These are phyloP conservation scores for Villa cingulata DNA, from an alignment of 2,888 invertebrate species.

Conservation along the genomic window DNA sequence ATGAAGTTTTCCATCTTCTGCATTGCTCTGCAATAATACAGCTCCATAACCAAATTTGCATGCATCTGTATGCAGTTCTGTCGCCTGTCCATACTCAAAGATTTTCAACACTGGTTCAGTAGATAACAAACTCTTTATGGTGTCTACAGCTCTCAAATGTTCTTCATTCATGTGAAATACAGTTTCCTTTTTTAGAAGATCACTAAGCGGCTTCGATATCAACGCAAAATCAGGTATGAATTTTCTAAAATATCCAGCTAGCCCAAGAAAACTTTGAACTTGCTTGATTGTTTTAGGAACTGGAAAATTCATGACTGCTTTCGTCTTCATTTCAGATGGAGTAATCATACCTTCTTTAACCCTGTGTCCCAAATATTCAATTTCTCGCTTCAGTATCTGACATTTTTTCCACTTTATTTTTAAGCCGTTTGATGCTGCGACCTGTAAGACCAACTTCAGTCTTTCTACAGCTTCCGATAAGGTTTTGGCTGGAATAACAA, in stretches of 20 bases:
- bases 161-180: constrained; percentile 20
- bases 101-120: constrained; percentile 19
- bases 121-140: constrained; percentile 2
- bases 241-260: neutral
- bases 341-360: neutral
- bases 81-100: constrained; percentile 15
- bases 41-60: constrained; percentile 18
- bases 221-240: neutral
- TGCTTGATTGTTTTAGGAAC: neutral
- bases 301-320: neutral
- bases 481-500: neutral
- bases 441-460: no score
- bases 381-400: neutral
- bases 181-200: no score
- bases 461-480: neutral
- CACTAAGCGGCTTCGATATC: no score
- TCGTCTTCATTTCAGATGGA: neutral
- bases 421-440: no score
- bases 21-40: constrained; percentile 15
- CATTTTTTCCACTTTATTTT: neutral
- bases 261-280: neutral
- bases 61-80: constrained; percentile 22
- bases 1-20: constrained; percentile 3
- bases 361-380: neutral
- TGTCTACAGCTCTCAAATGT: constrained; percentile 7